Percentiles rank a stretch among this genome's conserved stretches.
phyloP scores from a whole-genome alignment of 2,888 invertebrate species.

The Gymnosoma rotundatum region DNA sequence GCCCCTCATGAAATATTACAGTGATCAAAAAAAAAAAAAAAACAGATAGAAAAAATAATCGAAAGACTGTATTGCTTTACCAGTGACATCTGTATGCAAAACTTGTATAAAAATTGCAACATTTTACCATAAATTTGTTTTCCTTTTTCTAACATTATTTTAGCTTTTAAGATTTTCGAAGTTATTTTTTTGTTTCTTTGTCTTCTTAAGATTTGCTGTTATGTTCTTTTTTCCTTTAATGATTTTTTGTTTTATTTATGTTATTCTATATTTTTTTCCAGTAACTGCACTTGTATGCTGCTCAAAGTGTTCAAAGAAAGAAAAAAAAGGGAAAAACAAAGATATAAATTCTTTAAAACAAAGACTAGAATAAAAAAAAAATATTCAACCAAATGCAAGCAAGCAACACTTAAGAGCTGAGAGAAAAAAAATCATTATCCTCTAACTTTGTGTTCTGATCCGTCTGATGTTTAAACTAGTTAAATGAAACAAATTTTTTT shows the following conservation, averaged over 20 bases:
- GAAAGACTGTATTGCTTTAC: background rate
- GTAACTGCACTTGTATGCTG: background rate
- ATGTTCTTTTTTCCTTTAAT: slow-evolving; percentile 38
- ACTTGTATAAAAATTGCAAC: slow-evolving; percentile 39
- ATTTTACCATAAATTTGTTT: slow-evolving; percentile 45
- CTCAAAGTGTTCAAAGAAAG: slow-evolving; percentile 7
- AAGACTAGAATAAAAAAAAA: slow-evolving; percentile 14
- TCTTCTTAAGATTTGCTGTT: slow-evolving; percentile 28
- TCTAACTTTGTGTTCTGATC: slow-evolving; percentile 50
- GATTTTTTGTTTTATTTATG: slow-evolving; percentile 51
- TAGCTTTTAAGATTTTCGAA: slow-evolving; percentile 26
- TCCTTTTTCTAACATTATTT: slow-evolving; percentile 16
- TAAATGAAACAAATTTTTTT: slow-evolving; percentile 56
- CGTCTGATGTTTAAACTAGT: slow-evolving; percentile 59
- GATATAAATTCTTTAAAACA: slow-evolving; percentile 49
- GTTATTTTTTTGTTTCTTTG: slow-evolving; percentile 12
- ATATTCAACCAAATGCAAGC: slow-evolving; percentile 21
- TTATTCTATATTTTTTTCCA: slow-evolving; percentile 10
- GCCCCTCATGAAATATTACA: no score
- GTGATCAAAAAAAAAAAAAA: background rate
- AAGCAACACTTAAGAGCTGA: slow-evolving; percentile 57
- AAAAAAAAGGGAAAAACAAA: slow-evolving; percentile 9
- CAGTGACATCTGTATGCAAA: slow-evolving; percentile 11
- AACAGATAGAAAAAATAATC: background rate
- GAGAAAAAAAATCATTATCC: slow-evolving; percentile 18